Conservation (phyloP, 2,888 invertebrate species). For the Netelia melanura region DNA sequence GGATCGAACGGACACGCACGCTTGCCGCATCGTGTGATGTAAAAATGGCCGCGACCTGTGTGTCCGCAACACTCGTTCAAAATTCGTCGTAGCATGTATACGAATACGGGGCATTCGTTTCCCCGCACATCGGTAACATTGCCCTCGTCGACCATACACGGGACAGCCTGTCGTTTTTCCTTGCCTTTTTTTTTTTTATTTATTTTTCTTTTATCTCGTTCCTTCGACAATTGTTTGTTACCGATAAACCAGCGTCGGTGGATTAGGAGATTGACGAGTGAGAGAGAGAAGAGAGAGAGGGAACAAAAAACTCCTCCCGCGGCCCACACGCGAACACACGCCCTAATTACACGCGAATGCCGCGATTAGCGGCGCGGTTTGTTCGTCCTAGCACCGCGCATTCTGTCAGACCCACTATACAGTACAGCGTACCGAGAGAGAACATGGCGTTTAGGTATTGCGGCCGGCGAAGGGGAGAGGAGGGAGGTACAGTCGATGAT, state of each 20-base stretch:
- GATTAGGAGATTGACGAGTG: conserved; percentile 27
- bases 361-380: conserved; percentile 73
- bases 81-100: conserved; percentile 52
- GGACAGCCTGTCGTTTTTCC: background rate
- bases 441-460: conserved; percentile 31
- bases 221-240: conserved; percentile 19
- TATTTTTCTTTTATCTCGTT: background rate
- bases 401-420: conserved; percentile 76
- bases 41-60: conserved; percentile 88
- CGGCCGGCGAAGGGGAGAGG: conserved; percentile 1
- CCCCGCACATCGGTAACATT: conserved; percentile 56
- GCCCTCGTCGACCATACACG: conserved; percentile 53
- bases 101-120: conserved; percentile 38
- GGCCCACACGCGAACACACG: conserved; percentile 77
- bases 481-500: background rate
- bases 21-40: conserved; percentile 90
- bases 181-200: conserved; percentile 11
- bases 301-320: conserved; percentile 53
- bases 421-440: conserved; percentile 7
- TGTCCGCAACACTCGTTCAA: conserved; percentile 56
- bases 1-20: conserved; percentile 88
- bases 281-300: background rate
- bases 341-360: conserved; percentile 79
- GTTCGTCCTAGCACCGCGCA: conserved; percentile 75
- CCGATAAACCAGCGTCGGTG: conserved; percentile 22